Evolutionary conservation across 92 coral and sea anemone species (phyloP), one percentile per base, ranked within the genome.

Genomic region (Porites lobata): DNA sequence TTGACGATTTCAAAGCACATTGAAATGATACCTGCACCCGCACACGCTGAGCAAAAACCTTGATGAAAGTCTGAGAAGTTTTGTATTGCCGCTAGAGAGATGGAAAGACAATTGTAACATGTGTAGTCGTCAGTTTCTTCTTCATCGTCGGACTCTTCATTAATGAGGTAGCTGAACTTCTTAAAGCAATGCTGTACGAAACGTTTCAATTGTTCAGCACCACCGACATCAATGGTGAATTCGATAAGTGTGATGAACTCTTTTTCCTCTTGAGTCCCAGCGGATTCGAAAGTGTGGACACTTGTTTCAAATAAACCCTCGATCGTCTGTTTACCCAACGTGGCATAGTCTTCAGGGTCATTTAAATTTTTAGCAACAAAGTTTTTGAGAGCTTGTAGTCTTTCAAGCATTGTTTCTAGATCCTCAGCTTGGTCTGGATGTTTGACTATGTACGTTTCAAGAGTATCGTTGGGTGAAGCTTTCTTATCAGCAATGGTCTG

Each of bases 11-110:
- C 73, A 6, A 81, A 7, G 64, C 67, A 68, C 76, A 69, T 68
- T 51, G 77, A 56, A 51, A 81, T 69, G 1, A 81, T 54, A 18
- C 77, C 86, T 5, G 76, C 68, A 24, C 9, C 19, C 18, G 83
- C 72, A n/a, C 59, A 58, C 1, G 83, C 50, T 59, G 19, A n/a
- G 9, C 83, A 78, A 64, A 78, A 78, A 18, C 72, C 61, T 26
- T 63, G 70, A 47, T 43, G 58, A 20, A 43, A 50, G 43, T 78
- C 83, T 18, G 83, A 1, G 61, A 63, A 62, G 18, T 47, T 24
- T 14, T 63, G 83, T 11, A 78, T 78, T n/a, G 72, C 47, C 47
- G 17, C 72, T 21, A 67, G 19, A 20, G 50, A 61, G 1, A 17
- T 32, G 0, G 8, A 19, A 6, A 78, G 71, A 17, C 70, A 47